Evolutionary conservation across 2,888 invertebrate genomes (phyloP).

Genomic region (Spatulosminthurus flaviceps): DNA sequence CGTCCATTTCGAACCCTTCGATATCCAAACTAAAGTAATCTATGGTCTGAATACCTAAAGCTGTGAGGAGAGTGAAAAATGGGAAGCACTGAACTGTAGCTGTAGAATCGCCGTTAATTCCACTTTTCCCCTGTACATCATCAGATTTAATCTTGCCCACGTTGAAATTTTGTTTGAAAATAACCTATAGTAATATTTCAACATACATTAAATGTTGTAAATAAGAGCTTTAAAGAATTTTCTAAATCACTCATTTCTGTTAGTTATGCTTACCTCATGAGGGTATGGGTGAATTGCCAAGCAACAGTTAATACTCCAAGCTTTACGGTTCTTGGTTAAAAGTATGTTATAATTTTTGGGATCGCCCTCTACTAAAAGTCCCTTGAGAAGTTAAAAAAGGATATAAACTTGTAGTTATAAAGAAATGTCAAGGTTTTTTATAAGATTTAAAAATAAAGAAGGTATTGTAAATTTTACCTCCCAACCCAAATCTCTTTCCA

Average conservation of each 20-base stretch:
- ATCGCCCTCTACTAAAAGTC: slow-evolving; percentile 66
- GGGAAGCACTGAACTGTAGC: slow-evolving; percentile 66
- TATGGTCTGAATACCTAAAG: slow-evolving; percentile 65
- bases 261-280: slow-evolving; percentile 45
- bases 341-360: slow-evolving; percentile 64
- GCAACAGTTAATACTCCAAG: slow-evolving; percentile 65
- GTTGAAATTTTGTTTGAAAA: slow-evolving; percentile 34
- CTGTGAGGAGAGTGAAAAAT: slow-evolving; percentile 65
- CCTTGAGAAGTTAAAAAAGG: slow-evolving; percentile 52
- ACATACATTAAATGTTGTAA: no score
- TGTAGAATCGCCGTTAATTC: background rate
- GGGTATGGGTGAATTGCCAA: slow-evolving; percentile 63
- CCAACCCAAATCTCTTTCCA: slow-evolving; percentile 66
- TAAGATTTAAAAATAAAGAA: background rate
- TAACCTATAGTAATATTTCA: no score
- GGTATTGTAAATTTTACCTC: slow-evolving; percentile 48
- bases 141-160: slow-evolving; percentile 29
- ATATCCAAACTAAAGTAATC: slow-evolving; percentile 67
- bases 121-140: background rate
- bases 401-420: background rate
- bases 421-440: no score
- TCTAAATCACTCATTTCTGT: no score
- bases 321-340: slow-evolving; percentile 64
- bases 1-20: slow-evolving; percentile 66
- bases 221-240: no score